phyloP scores from a whole-genome alignment of 2,888 invertebrate species.

The Machimus rusticus region DNA sequence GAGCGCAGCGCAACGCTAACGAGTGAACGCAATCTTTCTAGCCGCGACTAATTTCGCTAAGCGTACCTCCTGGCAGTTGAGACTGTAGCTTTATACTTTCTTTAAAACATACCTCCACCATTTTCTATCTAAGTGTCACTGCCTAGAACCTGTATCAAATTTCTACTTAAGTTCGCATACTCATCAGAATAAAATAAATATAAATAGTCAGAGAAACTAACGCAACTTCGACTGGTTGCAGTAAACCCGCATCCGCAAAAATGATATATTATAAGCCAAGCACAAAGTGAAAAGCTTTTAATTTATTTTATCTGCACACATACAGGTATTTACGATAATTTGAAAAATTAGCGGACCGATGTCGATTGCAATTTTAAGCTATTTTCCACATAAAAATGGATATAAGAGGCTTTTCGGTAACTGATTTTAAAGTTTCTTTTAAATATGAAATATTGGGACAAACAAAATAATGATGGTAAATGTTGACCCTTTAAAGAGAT shows the following conservation, averaged over 20 bases:
- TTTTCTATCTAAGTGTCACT: not conserved
- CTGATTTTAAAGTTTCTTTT: too few species aligned
- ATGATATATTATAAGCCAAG: not conserved
- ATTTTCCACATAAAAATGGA: too few species aligned
- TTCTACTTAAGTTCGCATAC: not conserved
- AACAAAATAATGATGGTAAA: too few species aligned
- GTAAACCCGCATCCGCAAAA: not conserved
- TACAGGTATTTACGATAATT: too few species aligned
- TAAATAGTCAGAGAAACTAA: not conserved
- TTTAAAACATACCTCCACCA: not conserved
- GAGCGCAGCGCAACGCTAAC: not conserved
- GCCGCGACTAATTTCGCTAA: not conserved
- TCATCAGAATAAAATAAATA: not conserved
- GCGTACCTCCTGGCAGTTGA: not conserved
- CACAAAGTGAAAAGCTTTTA: too few species aligned
- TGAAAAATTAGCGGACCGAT: too few species aligned
- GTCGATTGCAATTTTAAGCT: too few species aligned
- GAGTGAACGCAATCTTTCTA: not conserved
- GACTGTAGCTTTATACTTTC: not conserved
- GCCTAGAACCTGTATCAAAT: too few species aligned
- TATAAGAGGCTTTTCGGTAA: too few species aligned
- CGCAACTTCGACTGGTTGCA: not conserved
- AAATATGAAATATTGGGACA: too few species aligned
- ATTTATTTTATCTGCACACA: too few species aligned
- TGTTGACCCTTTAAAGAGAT: too few species aligned